phyloP scores from a whole-genome alignment of 2,888 invertebrate genomes.

The Apamea sordens region DNA sequence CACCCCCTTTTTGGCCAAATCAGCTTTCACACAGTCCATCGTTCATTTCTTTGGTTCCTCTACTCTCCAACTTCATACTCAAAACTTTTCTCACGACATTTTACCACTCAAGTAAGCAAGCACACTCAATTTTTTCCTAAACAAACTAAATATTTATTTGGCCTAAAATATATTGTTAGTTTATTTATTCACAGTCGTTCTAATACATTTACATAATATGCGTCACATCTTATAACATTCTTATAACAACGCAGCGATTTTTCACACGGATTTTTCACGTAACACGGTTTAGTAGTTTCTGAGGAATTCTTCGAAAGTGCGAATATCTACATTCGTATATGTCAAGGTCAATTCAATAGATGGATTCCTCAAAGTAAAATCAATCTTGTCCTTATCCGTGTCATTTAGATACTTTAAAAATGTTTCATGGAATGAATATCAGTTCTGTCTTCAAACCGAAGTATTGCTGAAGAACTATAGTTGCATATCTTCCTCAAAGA shows the following conservation, averaged over 20 bases:
- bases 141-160: conserved; percentile 20
- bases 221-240: neutral
- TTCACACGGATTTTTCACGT: neutral
- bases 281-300: neutral
- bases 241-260: neutral
- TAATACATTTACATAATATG: conserved; percentile 35
- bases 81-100: no score
- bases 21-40: no score
- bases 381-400: no score
- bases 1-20: no score
- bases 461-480: no score
- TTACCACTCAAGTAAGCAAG: neutral
- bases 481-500: no score
- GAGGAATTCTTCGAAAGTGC: neutral
- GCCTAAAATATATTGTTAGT: conserved; percentile 5
- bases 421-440: no score
- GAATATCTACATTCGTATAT: neutral
- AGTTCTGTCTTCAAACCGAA: no score
- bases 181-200: conserved; percentile 33
- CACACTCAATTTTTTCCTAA: neutral
- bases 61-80: no score
- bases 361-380: no score
- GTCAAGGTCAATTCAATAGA: neutral
- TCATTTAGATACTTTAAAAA: no score
- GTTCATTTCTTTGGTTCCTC: no score